These are phyloP conservation scores for Trichonephila inaurata DNA, from an alignment of 1,140 invertebrate species.

Conservation along the genomic window DNA sequence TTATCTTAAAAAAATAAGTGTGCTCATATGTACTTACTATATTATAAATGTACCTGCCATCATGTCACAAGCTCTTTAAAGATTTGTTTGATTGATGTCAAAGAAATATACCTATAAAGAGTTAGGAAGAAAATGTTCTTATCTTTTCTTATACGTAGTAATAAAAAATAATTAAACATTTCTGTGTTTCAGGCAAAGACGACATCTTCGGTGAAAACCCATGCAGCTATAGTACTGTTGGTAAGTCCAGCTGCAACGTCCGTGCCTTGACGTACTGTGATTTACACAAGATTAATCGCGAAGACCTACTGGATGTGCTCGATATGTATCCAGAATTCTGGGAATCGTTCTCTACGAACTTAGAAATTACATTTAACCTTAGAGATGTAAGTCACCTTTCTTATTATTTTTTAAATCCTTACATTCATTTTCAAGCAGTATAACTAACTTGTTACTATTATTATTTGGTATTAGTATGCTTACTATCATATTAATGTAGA, in stretches of 20 bases:
- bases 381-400: conserved; percentile 88
- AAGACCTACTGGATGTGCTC: conserved; percentile 97
- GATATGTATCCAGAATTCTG: conserved; percentile 99
- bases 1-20: too few species aligned
- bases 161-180: neutral
- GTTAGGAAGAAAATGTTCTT: too few species aligned
- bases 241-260: conserved; percentile 98
- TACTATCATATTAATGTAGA: too few species aligned
- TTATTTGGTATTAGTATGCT: too few species aligned
- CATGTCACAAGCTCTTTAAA: too few species aligned
- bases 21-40: too few species aligned
- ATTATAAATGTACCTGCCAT: too few species aligned
- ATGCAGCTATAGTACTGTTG: conserved; percentile 93
- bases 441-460: too few species aligned
- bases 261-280: conserved; percentile 99
- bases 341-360: conserved; percentile 93
- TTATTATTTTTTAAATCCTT: neutral
- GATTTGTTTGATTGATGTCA: too few species aligned
- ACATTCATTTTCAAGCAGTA: too few species aligned
- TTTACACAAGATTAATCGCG: conserved; percentile 97
- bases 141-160: too few species aligned
- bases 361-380: conserved; percentile 98
- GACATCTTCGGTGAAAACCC: conserved; percentile 99
- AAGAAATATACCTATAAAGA: too few species aligned
- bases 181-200: conserved; percentile 89